These are phyloP conservation scores for Microcebus ravelobensis DNA, from an alignment of 2,113 vertebrate species.

Conservation along the genomic window DNA sequence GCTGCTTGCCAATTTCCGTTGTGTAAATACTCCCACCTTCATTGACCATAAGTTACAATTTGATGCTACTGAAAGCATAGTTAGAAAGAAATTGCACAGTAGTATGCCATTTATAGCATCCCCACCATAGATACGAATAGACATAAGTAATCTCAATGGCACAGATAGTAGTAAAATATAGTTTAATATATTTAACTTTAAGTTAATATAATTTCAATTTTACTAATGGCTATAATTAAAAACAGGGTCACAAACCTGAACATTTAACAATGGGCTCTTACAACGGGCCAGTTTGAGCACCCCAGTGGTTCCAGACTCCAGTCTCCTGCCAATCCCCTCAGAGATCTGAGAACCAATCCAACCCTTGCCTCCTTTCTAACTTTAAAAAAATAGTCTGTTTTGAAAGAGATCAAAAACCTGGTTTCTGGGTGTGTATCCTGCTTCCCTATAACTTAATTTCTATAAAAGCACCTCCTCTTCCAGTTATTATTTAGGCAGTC, in stretches of 20 bases:
- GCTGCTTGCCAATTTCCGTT: background rate
- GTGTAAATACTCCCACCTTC: background rate
- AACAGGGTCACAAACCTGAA: background rate
- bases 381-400: background rate
- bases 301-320: background rate
- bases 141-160: background rate
- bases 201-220: background rate
- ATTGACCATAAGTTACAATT: background rate
- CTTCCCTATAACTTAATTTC: conserved; percentile 5
- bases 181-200: background rate
- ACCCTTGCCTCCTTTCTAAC: background rate
- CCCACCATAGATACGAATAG: background rate
- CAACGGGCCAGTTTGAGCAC: background rate
- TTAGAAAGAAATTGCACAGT: background rate
- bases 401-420: background rate
- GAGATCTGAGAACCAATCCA: background rate
- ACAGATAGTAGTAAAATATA: conserved; percentile 2
- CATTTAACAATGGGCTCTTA: background rate
- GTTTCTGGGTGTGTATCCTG: background rate
- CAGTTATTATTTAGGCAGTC: background rate
- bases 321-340: background rate
- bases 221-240: background rate
- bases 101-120: background rate
- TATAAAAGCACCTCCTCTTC: background rate
- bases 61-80: background rate